Evolutionary conservation across 1,140 invertebrate genomes (phyloP).

Genomic region (Coenobita brevimanus): DNA sequence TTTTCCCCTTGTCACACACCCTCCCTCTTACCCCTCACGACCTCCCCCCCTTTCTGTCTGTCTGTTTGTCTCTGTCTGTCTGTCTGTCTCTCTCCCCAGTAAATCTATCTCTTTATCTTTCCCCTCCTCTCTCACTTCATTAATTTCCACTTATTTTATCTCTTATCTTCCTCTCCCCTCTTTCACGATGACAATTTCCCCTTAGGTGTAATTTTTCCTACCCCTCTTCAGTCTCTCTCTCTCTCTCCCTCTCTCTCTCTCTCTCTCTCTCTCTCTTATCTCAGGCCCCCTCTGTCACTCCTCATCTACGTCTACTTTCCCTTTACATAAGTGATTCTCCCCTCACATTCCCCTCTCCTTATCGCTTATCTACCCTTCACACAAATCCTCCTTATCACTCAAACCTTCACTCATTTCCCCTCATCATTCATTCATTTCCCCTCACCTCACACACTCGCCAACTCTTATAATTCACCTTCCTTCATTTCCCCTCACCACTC

Average conservation of each 20-base stretch:
- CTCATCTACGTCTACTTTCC: too few relatives aligned
- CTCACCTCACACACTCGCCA: too few relatives aligned
- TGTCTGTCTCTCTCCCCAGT: neutral
- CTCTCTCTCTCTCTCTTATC: neutral
- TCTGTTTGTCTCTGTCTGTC: neutral
- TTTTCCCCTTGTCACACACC: neutral
- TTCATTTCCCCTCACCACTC: too few relatives aligned
- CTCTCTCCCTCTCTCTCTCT: neutral
- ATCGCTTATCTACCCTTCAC: too few relatives aligned
- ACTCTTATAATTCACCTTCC: too few relatives aligned
- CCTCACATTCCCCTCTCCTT: neutral
- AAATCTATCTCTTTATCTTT: neutral
- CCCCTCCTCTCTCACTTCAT: neutral
- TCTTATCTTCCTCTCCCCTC: neutral
- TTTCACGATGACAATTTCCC: neutral
- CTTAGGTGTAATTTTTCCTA: neutral
- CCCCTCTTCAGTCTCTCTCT: too few relatives aligned
- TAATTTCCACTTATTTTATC: neutral
- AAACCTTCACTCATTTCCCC: too few relatives aligned
- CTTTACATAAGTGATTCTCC: neutral
- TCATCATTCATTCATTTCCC: too few relatives aligned
- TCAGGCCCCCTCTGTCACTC: neutral
- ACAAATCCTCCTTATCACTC: too few relatives aligned
- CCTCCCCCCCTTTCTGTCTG: neutral
- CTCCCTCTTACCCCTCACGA: neutral